A percentile compares a stretch with the other conserved stretches of the same genome.
These are phyloP conservation scores for Pogonocichla stellata DNA, from an alignment of 2,113 vertebrate species.

Conservation along the genomic window DNA sequence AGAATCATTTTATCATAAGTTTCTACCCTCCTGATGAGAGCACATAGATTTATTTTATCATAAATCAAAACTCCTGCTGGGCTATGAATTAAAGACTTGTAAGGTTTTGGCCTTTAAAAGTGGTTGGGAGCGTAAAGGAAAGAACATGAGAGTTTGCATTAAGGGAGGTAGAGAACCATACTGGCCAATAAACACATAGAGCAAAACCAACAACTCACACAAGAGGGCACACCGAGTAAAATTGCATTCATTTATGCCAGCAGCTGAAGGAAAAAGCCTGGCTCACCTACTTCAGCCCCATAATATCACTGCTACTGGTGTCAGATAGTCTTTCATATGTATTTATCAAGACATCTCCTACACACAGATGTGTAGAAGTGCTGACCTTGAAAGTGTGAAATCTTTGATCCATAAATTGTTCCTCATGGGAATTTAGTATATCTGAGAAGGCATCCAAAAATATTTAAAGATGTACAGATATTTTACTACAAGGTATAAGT, in stretches of 20 bases:
- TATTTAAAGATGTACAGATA: not conserved
- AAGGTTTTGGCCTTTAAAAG: constrained; percentile 46
- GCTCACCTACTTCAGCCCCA: not conserved
- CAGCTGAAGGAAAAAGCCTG: not conserved
- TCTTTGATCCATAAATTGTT: not conserved
- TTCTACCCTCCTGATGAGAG: constrained; percentile 13
- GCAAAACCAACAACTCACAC: not conserved
- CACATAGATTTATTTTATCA: constrained; percentile 44
- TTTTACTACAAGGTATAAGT: not conserved
- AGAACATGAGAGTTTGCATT: constrained; percentile 18
- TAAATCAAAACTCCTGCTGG: constrained; percentile 45
- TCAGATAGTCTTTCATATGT: not conserved
- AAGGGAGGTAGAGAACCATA: not conserved
- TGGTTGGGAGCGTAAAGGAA: not conserved
- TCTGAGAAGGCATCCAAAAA: not conserved
- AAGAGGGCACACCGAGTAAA: not conserved
- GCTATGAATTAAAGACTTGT: constrained; percentile 53
- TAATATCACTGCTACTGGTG: not conserved
- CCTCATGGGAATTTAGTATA: not conserved
- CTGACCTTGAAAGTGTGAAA: not conserved
- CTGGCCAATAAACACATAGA: constrained; percentile 23
- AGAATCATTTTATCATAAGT: constrained; percentile 44
- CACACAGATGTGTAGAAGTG: not conserved
- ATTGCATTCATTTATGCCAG: not conserved
- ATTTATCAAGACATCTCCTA: not conserved